phyloP scores from a whole-genome alignment of 2,888 invertebrate genomes.

The Nomada ruficornis region DNA sequence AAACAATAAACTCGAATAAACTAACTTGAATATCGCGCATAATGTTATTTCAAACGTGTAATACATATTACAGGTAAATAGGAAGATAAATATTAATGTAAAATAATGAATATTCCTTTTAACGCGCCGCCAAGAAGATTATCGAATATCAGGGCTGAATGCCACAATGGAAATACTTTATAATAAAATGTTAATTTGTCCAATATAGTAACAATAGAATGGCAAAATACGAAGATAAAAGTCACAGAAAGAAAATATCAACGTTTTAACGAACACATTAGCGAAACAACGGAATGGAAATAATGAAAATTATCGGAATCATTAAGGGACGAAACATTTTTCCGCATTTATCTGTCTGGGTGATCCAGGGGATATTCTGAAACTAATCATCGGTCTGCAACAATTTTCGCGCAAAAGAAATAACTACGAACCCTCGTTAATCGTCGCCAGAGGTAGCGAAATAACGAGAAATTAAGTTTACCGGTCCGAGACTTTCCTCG shows the following conservation, averaged over 20 bases:
- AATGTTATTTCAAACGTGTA: background rate
- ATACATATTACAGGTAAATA: background rate
- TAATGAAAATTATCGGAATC: constrained; percentile 3
- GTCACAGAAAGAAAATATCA: background rate
- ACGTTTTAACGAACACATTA: background rate
- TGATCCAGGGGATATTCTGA: constrained; percentile 19
- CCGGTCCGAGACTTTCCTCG: constrained; percentile 21
- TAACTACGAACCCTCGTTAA: constrained; percentile 57
- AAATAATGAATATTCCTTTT: background rate
- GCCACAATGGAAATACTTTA: too few species aligned
- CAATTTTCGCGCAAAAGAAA: constrained; percentile 50
- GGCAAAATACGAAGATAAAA: too few species aligned
- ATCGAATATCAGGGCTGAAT: too few species aligned
- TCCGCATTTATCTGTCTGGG: constrained; percentile 41
- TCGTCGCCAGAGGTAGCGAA: constrained; percentile 62
- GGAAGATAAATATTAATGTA: background rate
- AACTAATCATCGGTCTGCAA: constrained; percentile 51
- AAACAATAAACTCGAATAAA: background rate
- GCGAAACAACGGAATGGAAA: background rate
- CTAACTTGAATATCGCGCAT: background rate
- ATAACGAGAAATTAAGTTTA: constrained; percentile 69
- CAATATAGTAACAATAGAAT: too few species aligned
- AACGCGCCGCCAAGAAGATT: too few species aligned
- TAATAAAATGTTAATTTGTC: too few species aligned
- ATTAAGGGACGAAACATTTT: constrained; percentile 7